Evolutionary conservation across 2,797 vertebrate genomes (phyloP).

Genomic region (Semaprochilodus insignis): DNA sequence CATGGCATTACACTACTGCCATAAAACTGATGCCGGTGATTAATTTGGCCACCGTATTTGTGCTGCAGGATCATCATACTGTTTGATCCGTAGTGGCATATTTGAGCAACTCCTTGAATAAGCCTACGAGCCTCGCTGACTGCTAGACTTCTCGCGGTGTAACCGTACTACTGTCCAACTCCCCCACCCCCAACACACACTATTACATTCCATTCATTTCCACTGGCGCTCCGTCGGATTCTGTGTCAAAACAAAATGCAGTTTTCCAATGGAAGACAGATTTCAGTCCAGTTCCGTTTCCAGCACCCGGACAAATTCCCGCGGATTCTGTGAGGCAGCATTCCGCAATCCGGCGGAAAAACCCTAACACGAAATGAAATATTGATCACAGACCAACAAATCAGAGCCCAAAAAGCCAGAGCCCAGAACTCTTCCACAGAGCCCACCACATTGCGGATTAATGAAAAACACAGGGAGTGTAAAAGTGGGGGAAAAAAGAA

Average conservation of each 20-base stretch:
- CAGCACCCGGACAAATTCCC: neutral
- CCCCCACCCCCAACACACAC: no score
- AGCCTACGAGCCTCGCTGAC: neutral
- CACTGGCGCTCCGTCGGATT: neutral
- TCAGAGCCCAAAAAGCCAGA: slow-evolving; percentile 9
- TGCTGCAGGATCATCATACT: no score
- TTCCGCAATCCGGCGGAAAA: slow-evolving; percentile 19
- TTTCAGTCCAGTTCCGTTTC: neutral
- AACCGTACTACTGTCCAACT: no score
- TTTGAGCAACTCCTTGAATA: neutral
- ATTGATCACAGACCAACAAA: slow-evolving; percentile 32
- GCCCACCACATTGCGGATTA: slow-evolving; percentile 74
- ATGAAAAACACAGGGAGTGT: slow-evolving; percentile 70
- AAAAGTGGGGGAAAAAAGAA: slow-evolving; percentile 73
- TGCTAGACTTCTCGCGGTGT: neutral
- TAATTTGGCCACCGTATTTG: no score
- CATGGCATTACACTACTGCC: no score
- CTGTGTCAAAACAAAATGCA: neutral
- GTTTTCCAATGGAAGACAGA: neutral
- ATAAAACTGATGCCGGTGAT: no score
- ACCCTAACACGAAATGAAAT: slow-evolving; percentile 12
- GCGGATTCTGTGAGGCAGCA: neutral
- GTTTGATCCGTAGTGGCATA: no score
- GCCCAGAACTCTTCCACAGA: slow-evolving; percentile 69
- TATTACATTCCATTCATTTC: neutral